Base-by-base conservation (phyloP, 2,888 invertebrate genomes). In the Allolobophora icterica region DNA sequence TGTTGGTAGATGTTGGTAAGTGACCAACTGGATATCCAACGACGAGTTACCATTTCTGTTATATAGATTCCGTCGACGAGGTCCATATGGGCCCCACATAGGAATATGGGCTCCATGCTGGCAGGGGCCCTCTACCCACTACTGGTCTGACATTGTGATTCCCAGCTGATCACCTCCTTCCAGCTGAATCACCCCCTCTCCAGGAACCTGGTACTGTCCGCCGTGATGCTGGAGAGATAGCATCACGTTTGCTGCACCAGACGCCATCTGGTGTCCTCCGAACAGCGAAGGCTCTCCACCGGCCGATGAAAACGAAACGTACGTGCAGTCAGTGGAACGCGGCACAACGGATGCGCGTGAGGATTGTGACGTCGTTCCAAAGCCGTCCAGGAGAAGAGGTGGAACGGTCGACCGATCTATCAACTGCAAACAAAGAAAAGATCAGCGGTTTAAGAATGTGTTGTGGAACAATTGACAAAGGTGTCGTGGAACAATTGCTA, bases 401-500 rank as follows among this genome's bases (percentile, higher is more conserved):
- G 83, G 35, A n/a, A 90, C 35, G 35, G 58, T 15, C 19, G 45
- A 42, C 1, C 71, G 33, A 90, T 90, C 90, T 4, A 90, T 90
- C 30, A 90, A 83, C 90, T 90, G 34, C n/a, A 89, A 89, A 21
- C 52, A 52, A 21, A 52, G 35, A 33, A 33, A 40, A 34, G 30
- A 87, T 33, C 13, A 11, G 8, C 34, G 11, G 8, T 38, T 89
- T 89, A 30, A 21, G 34, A 89, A n/a, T 52, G 11, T 52, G 17
- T 42, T 15, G 42, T 42, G 42, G 42, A 17, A 17, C 17, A 42
- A 42, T 17, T 42, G 42, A 42, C 42, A 1, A 42, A 42, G 52
- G 15, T 52, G 24, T 52, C 21, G 52, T 52, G 52, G 52, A 52
- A 52, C 24, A 24, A 52, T 52, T 52, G 52, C 21, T n/a, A n/a